Evolutionary conservation across 1,140 invertebrate species (phyloP).

Genomic region (Sarcophaga bullata): DNA sequence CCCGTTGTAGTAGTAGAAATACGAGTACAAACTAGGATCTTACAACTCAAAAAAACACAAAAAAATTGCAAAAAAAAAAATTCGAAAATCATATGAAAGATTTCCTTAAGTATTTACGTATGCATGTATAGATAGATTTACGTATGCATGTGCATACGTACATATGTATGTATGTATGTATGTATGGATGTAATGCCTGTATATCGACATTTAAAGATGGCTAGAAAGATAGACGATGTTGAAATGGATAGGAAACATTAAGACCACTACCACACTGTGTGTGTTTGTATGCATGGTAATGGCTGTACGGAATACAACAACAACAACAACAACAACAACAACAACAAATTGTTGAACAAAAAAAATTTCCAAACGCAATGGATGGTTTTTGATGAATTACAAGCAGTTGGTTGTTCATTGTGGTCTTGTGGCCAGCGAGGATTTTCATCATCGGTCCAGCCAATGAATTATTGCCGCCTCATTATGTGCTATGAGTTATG

Average conservation of each 20-base stretch:
- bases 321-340: not conserved
- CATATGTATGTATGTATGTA: not conserved
- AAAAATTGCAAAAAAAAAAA: too few species aligned
- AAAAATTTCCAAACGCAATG: constrained; percentile 30
- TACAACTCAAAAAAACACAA: not conserved
- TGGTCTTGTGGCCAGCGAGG: constrained; percentile 19
- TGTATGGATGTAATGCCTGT: not conserved
- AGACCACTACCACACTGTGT: not conserved
- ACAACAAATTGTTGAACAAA: not conserved
- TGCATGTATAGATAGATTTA: too few species aligned
- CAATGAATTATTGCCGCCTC: constrained; percentile 66
- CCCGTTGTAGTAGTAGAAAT: not conserved
- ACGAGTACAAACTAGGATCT: not conserved
- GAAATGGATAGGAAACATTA: not conserved
- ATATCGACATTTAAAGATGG: not conserved
- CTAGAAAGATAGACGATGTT: not conserved
- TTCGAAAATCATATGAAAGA: not conserved
- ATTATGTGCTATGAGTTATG: constrained; percentile 66
- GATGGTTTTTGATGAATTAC: constrained; percentile 42
- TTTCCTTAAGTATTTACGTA: not conserved
- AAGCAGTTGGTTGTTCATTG: constrained; percentile 6
- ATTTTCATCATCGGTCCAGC: constrained; percentile 12
- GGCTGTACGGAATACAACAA: not conserved
- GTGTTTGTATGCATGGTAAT: too few species aligned
- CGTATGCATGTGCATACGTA: too few species aligned